Evolutionary conservation across 2,797 vertebrate genomes (phyloP), one percentile per base, ranked within the genome.

Genomic region (Enteromius paludinosus): DNA sequence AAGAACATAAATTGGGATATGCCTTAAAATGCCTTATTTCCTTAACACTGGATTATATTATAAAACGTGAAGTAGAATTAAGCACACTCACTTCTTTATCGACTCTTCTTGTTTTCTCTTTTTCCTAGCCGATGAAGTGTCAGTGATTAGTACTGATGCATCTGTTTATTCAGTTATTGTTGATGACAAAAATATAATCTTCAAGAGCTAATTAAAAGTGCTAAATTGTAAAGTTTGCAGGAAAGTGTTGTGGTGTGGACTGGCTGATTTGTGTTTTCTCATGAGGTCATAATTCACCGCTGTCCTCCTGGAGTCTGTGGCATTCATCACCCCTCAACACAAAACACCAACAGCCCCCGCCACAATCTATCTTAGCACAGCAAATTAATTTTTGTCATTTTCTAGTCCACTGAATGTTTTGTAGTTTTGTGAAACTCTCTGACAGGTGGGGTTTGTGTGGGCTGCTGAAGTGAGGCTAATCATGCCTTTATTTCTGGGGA

Each of bases 311-410:
- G 79, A 90, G 90, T 84, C 94, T 91, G 90, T 93, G 94, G 93
- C 97, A 99, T 99, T 97, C 92, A 97, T 98, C 97, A 98, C 93
- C 89, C 91, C 91, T 92, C 90, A 94, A 94, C 92, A 92, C 93
- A 93, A 94, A 97, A 96, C 95, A 94, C 94, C 94, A 98, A 96
- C 96, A 95, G 95, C 94, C 91, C 92, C 89, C 87, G 87, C 92
- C 91, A 80, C 94, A 94, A 97, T 98, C 96, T 95, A 97, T 98
- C 97, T 97, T 95, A 89, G 91, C 80, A 80, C 83, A 87, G 89
- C 87, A 91, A 96, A 96, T 98, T 94, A 96, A 97, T 97, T 96
- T 95, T 96, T 95, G 95, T 95, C 95, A 93, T 93, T 94, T 93
- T 91, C 91, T 92, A 89, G 92, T 91, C 94, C 94, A 90, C 94